Percentiles rank a stretch among this genome's conserved stretches.
Conservation (phyloP, 2,888 invertebrate genomes). For the Chydorus sphaericus region DNA sequence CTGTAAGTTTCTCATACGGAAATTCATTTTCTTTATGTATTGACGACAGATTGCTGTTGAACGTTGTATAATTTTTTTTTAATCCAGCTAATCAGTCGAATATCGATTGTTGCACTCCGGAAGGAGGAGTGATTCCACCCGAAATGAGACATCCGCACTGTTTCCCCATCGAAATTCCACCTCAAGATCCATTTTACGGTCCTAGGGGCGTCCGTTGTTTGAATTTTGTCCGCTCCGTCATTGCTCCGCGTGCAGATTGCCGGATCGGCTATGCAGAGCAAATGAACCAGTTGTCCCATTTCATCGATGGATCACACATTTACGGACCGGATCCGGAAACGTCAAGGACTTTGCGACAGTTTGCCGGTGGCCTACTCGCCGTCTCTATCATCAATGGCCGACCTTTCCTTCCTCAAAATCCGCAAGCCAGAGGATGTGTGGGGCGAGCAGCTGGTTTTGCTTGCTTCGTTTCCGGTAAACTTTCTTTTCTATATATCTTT, state of each 20-base stretch:
- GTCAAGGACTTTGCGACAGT: slow-evolving; percentile 48
- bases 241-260: slow-evolving; percentile 46
- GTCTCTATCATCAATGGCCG: slow-evolving; percentile 9
- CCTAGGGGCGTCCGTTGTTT: slow-evolving; percentile 44
- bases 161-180: slow-evolving; percentile 44
- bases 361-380: slow-evolving; percentile 40
- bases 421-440: slow-evolving; percentile 44
- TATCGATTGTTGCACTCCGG: slow-evolving; percentile 38
- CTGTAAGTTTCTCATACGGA: slow-evolving; percentile 1
- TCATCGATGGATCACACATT: slow-evolving; percentile 60
- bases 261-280: slow-evolving; percentile 52
- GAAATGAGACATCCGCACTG: slow-evolving; percentile 45
- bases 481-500: neutral
- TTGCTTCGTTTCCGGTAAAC: slow-evolving; percentile 56
- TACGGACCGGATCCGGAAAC: slow-evolving; percentile 58
- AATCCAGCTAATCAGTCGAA: slow-evolving; percentile 23
- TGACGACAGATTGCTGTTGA: neutral
- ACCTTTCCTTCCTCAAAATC: slow-evolving; percentile 41
- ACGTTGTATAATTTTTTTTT: neutral
- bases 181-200: slow-evolving; percentile 41
- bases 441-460: slow-evolving; percentile 45
- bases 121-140: slow-evolving; percentile 33
- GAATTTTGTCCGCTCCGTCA: slow-evolving; percentile 54
- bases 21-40: neutral
- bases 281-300: slow-evolving; percentile 53